Evolutionary conservation across 2,888 invertebrate species (phyloP), one percentile per base, ranked within the genome.

Genomic region (Dasysyrphus albostriatus): DNA sequence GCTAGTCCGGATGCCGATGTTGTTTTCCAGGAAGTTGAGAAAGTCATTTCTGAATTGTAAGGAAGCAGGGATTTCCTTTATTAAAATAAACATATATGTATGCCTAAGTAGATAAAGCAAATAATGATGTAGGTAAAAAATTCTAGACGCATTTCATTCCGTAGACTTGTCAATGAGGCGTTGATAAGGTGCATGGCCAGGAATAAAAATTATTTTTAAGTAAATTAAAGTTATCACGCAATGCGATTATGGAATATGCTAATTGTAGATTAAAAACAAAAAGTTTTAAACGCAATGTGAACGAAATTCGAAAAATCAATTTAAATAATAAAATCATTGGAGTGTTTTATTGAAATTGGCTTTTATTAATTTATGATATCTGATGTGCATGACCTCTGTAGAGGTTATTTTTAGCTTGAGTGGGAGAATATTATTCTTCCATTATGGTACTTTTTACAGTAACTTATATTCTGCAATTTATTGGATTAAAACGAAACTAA

Each of bases 1-100:
- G 97, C 96, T 12, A 95, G 95, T 88, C 93, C 94, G 61, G 90
- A 94, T 51, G 94, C 96, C 0, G 94, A 95, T 1, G 93, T 95
- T 89, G 98, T 98, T 1, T 95, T 95, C 89, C 90, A 93, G 44
- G 93, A 94, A 78, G 95, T 95, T 0, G 93, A 94, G 89, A 90
- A 93, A 39, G 92, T 93, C 51, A 94, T 96, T 80, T 29, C 83
- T 5, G 79, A 88, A n/a, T 65, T 87, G 70, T 87, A 87, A 75
- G 24, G 37, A 29, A 14, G 6, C 5, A 10, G n/a, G 39, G n/a
- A 2, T 12, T 16, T 2, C 4, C 9, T 34, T 19, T 1, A 54
- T 12, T 24, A 39, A 42, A 37, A 8, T 44, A 19, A 29, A 61
- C 19, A 24, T 24, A 8, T 16, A 39, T 7, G 37, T 34, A 54